Conservation (phyloP, 2,797 vertebrate genomes). For the Neosalanx taihuensis region DNA sequence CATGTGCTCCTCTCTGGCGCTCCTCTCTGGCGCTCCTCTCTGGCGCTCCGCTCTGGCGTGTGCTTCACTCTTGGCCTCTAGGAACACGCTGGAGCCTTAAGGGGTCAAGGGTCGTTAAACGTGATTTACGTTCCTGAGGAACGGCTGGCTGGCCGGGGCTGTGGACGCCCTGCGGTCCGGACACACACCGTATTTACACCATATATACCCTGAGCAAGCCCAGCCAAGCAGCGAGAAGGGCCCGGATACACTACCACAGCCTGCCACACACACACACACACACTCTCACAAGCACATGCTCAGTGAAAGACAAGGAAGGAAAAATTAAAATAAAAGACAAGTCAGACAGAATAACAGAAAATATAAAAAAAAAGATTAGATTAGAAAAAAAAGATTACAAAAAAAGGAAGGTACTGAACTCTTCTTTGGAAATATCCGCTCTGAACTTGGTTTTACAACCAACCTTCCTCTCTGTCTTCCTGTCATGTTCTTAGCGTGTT, state of each 20-base stretch:
- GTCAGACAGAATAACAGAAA: not conserved
- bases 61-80: constrained; percentile 45
- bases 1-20: constrained; percentile 28
- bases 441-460: not conserved
- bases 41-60: constrained; percentile 8
- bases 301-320: not conserved
- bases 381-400: not conserved
- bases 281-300: not conserved
- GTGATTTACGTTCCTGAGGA: constrained; percentile 50
- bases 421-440: not conserved
- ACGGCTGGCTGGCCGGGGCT: not conserved
- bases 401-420: not conserved
- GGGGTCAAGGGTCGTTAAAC: constrained; percentile 51
- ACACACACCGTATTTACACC: constrained; percentile 54
- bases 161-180: constrained; percentile 43
- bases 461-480: constrained; percentile 2
- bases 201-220: no score
- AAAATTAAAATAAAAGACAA: not conserved
- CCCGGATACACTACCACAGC: constrained; percentile 26
- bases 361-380: not conserved
- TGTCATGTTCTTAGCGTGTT: constrained; percentile 16
- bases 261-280: constrained; percentile 17
- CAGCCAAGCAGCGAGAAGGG: constrained; percentile 48
- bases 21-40: constrained; percentile 13
- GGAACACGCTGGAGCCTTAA: constrained; percentile 35